Conservation (phyloP, 1,140 invertebrate species). For the Aphidius gifuensis region DNA sequence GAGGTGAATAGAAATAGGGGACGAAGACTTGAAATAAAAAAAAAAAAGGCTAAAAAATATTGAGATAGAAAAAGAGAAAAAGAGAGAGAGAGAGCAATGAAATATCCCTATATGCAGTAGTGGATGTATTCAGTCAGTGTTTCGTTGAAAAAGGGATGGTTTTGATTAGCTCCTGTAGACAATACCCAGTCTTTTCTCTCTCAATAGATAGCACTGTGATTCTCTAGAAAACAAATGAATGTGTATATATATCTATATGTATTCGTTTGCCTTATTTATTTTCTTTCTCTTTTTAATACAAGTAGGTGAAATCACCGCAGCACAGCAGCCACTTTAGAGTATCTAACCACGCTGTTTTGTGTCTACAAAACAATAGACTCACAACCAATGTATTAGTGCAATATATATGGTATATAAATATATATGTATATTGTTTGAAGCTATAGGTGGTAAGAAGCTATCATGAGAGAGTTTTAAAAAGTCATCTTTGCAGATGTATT, state of each 20-base stretch:
- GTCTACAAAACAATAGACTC: conserved; percentile 51
- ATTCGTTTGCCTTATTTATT: conserved; percentile 24
- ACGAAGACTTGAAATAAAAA: neutral
- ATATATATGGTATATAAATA: neutral
- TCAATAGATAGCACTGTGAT: conserved; percentile 43
- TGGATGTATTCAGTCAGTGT: conserved; percentile 33
- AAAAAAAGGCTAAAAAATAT: neutral
- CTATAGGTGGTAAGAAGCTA: no score
- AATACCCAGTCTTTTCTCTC: conserved; percentile 48
- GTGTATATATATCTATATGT: conserved; percentile 18
- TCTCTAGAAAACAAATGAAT: conserved; percentile 27
- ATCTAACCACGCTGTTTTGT: conserved; percentile 51
- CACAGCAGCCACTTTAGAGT: conserved; percentile 52
- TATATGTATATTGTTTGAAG: no score
- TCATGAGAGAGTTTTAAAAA: no score
- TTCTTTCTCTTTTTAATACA: conserved; percentile 1
- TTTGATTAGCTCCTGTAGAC: conserved; percentile 56
- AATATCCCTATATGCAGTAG: conserved; percentile 7
- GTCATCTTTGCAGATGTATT: no score
- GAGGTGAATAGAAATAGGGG: conserved; percentile 5
- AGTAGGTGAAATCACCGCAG: conserved; percentile 20
- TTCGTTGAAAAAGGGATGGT: conserved; percentile 53
- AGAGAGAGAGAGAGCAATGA: neutral
- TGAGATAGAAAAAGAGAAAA: neutral
- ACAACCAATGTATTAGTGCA: conserved; percentile 34